Base-by-base conservation (phyloP, 2,113 vertebrate species). In the Platichthys flesus region DNA sequence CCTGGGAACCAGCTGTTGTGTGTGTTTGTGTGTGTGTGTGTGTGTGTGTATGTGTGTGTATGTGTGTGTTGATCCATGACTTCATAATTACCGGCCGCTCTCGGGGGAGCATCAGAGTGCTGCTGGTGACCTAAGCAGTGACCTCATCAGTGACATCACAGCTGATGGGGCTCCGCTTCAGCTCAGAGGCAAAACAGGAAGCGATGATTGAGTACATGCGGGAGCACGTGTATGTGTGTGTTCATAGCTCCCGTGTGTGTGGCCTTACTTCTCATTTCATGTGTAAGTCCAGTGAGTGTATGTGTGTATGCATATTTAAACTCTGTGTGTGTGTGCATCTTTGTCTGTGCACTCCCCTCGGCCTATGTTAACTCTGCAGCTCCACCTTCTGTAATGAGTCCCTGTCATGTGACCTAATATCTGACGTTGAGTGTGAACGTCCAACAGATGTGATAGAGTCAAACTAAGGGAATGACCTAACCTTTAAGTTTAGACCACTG, bases 101-200 rank as follows among this genome's bases (percentile, higher is more conserved):
- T 67, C 85, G 0, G 40, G 87, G 85, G 89, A 87, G 61, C 78
- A 62, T 86, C 86, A 35, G 73, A 82, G 85, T 82, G 85, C 88
- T 84, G 87, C 79, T 74, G 78, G 80, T 89, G 90, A 94, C 90
- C 90, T 85, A 84, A 88, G 85, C 76, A 59, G 82, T 91, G 89
- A 94, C 90, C 88, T 94, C 92, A 93, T 88, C 90, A 86, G 87
- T 93, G 92, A 93, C 90, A 91, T 93, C 90, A 92, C 82, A 28
- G 75, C 77, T 70, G 15, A 74, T 64, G 31, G 62, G 72, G 78
- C 81, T 85, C 57, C 28, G 65, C 71, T 81, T 70, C 59, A 35
- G 72, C 84, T 76, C 47, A 2, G 71, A 78, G 72, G 78, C 58
- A 71, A 89, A 90, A 90, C 83, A 90, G 87, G 83, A 91, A 91